Base-by-base conservation (phyloP, 2,113 vertebrate species). In the Manacus vitellinus region DNA sequence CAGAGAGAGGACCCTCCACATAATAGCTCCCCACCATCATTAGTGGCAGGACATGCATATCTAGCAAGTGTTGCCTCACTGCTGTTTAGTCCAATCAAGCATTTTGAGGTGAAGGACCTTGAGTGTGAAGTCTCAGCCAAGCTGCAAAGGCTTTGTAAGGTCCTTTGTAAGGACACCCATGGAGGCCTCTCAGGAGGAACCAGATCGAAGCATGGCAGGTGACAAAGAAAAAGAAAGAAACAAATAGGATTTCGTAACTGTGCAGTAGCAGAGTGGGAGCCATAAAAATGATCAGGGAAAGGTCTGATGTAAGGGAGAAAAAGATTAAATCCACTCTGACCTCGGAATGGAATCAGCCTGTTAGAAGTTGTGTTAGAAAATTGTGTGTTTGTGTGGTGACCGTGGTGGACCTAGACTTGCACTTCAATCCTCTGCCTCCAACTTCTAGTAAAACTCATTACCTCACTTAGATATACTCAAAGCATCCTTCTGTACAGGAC, bases 61-160 rank as follows among this genome's bases (percentile, higher is more conserved):
- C 94, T 33, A 41, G 79, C 31, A 28, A 68, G 52, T 71, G 85
- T 78, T 84, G 85, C 37, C 65, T 92, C 23, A 6, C n/a, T 84
- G 85, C 76, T 86, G 1, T 68, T 94, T 86, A 81, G 65, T 89
- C 86, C 84, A 47, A 47, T 93, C 70, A 75, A 87, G 68, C 85
- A 77, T 65, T 96, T 93, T 31, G 76, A 94, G 95, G 90, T 96
- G 75, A 94, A 96, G 55, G 73, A 67, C 85, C 92, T 84, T 17
- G 33, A 88, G 71, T 41, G 56, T 74, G 76, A 85, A 88, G 63
- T 58, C 65, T 88, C 63, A 74, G 82, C 25, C 68, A 77, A 74
- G 76, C 4, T 71, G 44, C 76, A 70, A 44, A 94, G 85, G 66
- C 51, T 89, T 74, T 83, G 58, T 37, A 27, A 83, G 63, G 88